These are phyloP conservation scores for Lingula anatina DNA, from an alignment of 2,888 invertebrate species.

Conservation along the genomic window DNA sequence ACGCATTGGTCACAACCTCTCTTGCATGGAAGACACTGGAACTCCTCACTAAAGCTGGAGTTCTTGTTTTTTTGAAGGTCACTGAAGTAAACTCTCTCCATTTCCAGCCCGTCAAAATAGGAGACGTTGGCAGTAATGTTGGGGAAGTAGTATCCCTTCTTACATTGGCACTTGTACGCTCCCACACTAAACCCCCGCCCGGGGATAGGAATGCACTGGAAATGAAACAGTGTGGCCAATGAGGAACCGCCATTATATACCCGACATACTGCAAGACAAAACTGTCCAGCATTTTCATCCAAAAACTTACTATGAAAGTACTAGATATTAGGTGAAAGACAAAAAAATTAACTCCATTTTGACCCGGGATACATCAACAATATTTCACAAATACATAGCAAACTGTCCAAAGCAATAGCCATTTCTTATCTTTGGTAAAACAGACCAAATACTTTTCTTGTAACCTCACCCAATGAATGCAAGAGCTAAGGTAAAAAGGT, in stretches of 20 bases:
- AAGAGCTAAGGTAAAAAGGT: too few species aligned
- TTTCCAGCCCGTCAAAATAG: constrained; percentile 35
- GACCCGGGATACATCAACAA: too few species aligned
- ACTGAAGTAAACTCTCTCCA: constrained; percentile 54
- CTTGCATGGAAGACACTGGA: constrained; percentile 50
- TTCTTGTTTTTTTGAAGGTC: constrained; percentile 20
- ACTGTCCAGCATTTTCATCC: neutral
- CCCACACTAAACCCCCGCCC: constrained; percentile 86
- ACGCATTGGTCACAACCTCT: constrained; percentile 59
- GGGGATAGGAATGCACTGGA: constrained; percentile 77
- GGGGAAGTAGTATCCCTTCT: constrained; percentile 60
- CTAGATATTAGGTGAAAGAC: too few species aligned
- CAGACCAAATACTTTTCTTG: too few species aligned
- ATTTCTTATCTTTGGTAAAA: too few species aligned
- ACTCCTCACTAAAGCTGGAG: constrained; percentile 16
- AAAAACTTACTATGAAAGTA: neutral
- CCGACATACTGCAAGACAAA: too few species aligned
- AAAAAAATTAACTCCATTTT: too few species aligned
- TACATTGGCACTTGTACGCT: constrained; percentile 83
- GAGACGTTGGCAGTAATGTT: constrained; percentile 19
- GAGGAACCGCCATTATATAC: neutral
- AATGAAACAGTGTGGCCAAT: constrained; percentile 14
- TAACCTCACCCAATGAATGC: too few species aligned
- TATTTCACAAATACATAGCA: too few species aligned
- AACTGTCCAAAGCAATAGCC: too few species aligned